Percentiles rank a stretch among this genome's conserved stretches.
These are phyloP conservation scores for Climacteris rufus DNA, from an alignment of 2,113 vertebrate genomes.

Conservation along the genomic window DNA sequence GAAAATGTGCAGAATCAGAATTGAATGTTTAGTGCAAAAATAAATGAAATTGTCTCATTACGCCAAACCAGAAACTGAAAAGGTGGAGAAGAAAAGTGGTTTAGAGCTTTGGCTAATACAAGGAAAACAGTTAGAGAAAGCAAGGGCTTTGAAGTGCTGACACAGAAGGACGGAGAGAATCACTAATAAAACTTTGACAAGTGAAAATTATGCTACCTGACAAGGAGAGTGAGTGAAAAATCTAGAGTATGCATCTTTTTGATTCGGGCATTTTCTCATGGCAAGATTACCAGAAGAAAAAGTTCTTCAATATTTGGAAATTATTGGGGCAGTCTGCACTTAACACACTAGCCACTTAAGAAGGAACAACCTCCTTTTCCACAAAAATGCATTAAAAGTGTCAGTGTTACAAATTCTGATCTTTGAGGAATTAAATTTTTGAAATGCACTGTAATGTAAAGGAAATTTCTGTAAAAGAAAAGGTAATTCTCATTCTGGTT, in stretches of 20 bases:
- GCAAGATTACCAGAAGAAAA: neutral
- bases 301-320: neutral
- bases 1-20: neutral
- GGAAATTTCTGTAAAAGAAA: neutral
- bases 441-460: neutral
- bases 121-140: neutral
- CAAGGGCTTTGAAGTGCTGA: neutral
- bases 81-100: neutral
- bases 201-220: neutral
- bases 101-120: neutral
- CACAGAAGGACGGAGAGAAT: neutral
- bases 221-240: neutral
- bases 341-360: neutral
- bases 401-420: neutral
- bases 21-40: neutral
- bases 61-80: neutral
- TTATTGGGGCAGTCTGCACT: neutral
- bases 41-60: neutral
- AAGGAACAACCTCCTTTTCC: neutral
- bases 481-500: neutral
- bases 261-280: neutral
- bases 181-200: neutral
- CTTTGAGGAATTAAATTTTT: neutral
- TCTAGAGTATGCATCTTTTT: neutral
- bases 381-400: neutral